phyloP scores from a whole-genome alignment of 23 tunicate species.

The Trididemnum clinides region DNA sequence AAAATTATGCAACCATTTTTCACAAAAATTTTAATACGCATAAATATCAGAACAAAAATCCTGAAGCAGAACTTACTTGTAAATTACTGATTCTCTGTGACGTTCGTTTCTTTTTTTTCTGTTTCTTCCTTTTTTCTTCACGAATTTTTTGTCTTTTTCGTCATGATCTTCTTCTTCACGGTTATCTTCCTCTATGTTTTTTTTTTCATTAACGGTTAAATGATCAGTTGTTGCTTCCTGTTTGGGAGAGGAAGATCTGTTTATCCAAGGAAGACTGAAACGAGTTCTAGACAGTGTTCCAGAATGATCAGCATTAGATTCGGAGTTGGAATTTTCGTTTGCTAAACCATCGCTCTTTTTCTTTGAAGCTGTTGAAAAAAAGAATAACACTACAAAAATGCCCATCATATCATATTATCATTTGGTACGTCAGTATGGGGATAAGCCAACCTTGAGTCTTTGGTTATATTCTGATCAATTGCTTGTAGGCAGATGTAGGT shows the following conservation, averaged over 20 bases:
- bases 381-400: too few relatives aligned
- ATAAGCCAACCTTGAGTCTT: too few relatives aligned
- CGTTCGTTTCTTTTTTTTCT: conserved; percentile 4
- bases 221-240: background rate
- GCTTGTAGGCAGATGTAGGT: too few relatives aligned
- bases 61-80: background rate
- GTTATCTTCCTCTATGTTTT: background rate
- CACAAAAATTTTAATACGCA: too few relatives aligned
- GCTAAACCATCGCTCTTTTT: conserved; percentile 30
- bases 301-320: background rate
- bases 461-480: too few relatives aligned
- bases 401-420: too few relatives aligned
- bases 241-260: background rate
- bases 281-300: conserved; percentile 30
- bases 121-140: background rate
- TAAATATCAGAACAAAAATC: too few relatives aligned
- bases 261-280: conserved; percentile 53
- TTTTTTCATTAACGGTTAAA: background rate
- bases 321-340: conserved; percentile 11
- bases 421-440: too few relatives aligned
- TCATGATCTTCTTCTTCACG: background rate
- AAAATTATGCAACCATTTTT: too few relatives aligned
- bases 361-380: conserved; percentile 17
- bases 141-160: background rate
- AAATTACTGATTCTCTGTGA: conserved; percentile 23